Percentiles rank a stretch among this genome's conserved stretches.
phyloP scores from a whole-genome alignment of 2,888 invertebrate species.

The Anoncus sp. region DNA sequence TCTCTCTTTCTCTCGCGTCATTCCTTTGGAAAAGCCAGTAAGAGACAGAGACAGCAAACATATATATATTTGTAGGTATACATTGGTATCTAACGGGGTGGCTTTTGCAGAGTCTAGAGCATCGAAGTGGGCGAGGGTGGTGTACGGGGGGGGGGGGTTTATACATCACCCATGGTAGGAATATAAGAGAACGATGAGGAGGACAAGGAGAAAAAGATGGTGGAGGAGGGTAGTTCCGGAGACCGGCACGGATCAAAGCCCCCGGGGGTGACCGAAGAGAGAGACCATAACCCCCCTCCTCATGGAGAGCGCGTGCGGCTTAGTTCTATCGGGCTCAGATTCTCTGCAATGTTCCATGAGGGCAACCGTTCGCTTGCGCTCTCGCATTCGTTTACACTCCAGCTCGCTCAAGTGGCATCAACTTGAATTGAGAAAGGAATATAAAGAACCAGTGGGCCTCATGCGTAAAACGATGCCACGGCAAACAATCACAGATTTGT shows the following conservation, averaged over 20 bases:
- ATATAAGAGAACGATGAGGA: conserved; percentile 71
- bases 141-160: conserved; percentile 55
- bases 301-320: conserved; percentile 66
- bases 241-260: conserved; percentile 82
- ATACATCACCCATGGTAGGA: conserved; percentile 42
- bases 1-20: neutral
- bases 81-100: conserved; percentile 15
- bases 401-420: conserved; percentile 82
- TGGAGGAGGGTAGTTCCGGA: conserved; percentile 71
- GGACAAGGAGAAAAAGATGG: conserved; percentile 59
- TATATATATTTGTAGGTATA: neutral
- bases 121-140: conserved; percentile 72
- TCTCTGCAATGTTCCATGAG: conserved; percentile 40
- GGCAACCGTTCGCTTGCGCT: conserved; percentile 59
- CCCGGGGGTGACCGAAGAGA: conserved; percentile 75
- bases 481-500: conserved; percentile 83
- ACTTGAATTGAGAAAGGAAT: conserved; percentile 81
- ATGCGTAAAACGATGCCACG: conserved; percentile 83
- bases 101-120: conserved; percentile 44
- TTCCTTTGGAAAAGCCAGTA: conserved; percentile 29
- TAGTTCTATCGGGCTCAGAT: conserved; percentile 53
- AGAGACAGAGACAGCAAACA: conserved; percentile 10
- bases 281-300: conserved; percentile 46
- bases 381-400: conserved; percentile 78
- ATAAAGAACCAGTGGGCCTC: conserved; percentile 82